A percentile compares a stretch with the other conserved stretches of the same genome.
Evolutionary conservation across 2,797 vertebrate genomes (phyloP).

Genomic region (Pachyuromys duprasi): DNA sequence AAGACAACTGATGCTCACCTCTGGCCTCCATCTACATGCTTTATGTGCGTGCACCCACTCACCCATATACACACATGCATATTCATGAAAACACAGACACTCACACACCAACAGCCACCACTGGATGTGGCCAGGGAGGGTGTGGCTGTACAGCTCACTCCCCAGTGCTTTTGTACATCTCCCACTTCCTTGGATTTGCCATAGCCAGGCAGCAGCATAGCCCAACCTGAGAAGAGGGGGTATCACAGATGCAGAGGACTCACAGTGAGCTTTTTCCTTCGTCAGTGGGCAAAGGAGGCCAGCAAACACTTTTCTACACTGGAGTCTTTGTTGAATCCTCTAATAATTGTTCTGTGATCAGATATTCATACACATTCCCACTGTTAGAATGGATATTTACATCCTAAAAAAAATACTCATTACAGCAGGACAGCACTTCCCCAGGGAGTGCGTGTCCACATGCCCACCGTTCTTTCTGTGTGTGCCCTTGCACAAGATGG

Average conservation of each 20-base stretch:
- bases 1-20: neutral
- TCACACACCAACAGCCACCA: neutral
- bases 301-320: neutral
- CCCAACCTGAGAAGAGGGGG: neutral
- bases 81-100: neutral
- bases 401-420: slow-evolving; percentile 9
- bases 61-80: neutral
- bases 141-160: neutral
- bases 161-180: neutral
- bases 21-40: neutral
- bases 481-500: slow-evolving; percentile 55
- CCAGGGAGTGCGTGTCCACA: neutral
- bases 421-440: neutral
- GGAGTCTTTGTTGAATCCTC: neutral
- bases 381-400: slow-evolving; percentile 48
- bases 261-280: neutral
- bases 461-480: neutral
- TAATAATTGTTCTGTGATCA: neutral
- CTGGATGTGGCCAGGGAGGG: neutral
- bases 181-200: neutral
- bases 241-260: neutral
- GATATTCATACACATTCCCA: neutral
- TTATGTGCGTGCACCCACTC: neutral
- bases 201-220: too few species aligned
- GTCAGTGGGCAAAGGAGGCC: neutral